Conservation (phyloP, 2,888 invertebrate species). For the Strigamia crassipes region DNA sequence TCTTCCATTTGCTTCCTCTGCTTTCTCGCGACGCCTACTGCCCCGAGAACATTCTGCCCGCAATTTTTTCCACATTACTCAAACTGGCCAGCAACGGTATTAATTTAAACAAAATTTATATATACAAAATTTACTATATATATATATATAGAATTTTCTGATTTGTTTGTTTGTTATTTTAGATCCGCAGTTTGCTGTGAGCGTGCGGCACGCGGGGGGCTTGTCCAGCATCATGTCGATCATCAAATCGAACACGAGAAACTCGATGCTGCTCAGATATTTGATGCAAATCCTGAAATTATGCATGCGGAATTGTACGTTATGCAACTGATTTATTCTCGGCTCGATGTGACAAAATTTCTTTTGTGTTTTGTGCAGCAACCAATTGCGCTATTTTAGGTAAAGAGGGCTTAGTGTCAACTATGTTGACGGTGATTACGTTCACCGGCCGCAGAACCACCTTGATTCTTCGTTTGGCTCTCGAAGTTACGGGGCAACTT, state of each 20-base stretch:
- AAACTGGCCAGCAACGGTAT: slow-evolving; percentile 39
- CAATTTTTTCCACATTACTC: neutral
- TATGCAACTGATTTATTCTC: neutral
- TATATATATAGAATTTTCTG: no score
- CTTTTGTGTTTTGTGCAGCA: neutral
- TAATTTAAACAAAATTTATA: no score
- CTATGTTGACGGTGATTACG: slow-evolving; percentile 24
- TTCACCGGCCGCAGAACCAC: slow-evolving; percentile 58
- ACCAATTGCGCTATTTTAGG: slow-evolving; percentile 38
- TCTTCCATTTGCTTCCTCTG: slow-evolving; percentile 1
- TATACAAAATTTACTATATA: no score
- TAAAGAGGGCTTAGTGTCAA: slow-evolving; percentile 36
- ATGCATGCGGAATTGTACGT: slow-evolving; percentile 3
- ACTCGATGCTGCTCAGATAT: slow-evolving; percentile 18
- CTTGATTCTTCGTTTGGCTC: slow-evolving; percentile 67
- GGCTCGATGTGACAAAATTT: neutral
- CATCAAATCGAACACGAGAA: slow-evolving; percentile 29
- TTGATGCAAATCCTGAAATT: slow-evolving; percentile 25
- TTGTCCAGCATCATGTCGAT: slow-evolving; percentile 60
- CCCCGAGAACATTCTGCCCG: slow-evolving; percentile 39
- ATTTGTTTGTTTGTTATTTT: slow-evolving; percentile 50
- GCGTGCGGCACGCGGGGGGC: slow-evolving; percentile 68
- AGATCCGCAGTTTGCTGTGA: slow-evolving; percentile 68
- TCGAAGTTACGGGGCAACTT: slow-evolving; percentile 71
- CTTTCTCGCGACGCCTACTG: neutral